Evolutionary conservation across 2,113 vertebrate genomes (phyloP).

Genomic region (Oreochromis tanganicae): DNA sequence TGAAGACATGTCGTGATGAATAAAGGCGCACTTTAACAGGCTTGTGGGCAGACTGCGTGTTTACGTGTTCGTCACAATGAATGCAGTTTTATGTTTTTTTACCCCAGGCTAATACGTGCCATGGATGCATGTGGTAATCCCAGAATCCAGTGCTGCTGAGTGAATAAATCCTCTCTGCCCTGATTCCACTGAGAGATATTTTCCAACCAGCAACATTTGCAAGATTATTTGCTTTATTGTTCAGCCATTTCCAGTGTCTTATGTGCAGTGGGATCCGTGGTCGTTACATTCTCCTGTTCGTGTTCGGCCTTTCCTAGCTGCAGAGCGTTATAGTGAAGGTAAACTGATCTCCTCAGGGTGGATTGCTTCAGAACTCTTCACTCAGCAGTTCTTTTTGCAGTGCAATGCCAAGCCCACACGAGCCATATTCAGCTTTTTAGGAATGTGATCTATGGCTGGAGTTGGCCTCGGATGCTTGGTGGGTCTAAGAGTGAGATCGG

Average conservation of each 20-base stretch:
- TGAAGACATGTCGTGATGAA: not conserved
- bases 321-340: constrained; percentile 23
- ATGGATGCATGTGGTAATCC: constrained; percentile 25
- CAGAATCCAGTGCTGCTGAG: not conserved
- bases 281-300: not conserved
- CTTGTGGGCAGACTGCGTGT: constrained; percentile 39
- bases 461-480: constrained; percentile 42
- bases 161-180: constrained; percentile 5
- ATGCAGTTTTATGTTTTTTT: not conserved
- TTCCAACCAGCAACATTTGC: constrained; percentile 37
- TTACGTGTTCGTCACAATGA: constrained; percentile 30
- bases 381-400: constrained; percentile 56
- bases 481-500: constrained; percentile 44
- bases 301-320: not conserved
- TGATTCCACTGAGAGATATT: constrained; percentile 26
- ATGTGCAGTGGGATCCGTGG: not conserved
- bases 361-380: constrained; percentile 60
- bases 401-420: constrained; percentile 57
- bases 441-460: constrained; percentile 56
- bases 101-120: constrained; percentile 6
- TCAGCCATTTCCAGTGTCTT: constrained; percentile 29
- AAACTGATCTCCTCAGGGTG: constrained; percentile 52
- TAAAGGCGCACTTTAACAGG: not conserved
- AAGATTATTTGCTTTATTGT: constrained; percentile 3
- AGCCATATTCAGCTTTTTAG: constrained; percentile 53